Percentiles rank a stretch among this genome's conserved stretches.
Evolutionary conservation across 1,140 invertebrate genomes (phyloP).

Genomic region (Augochlora pura): DNA sequence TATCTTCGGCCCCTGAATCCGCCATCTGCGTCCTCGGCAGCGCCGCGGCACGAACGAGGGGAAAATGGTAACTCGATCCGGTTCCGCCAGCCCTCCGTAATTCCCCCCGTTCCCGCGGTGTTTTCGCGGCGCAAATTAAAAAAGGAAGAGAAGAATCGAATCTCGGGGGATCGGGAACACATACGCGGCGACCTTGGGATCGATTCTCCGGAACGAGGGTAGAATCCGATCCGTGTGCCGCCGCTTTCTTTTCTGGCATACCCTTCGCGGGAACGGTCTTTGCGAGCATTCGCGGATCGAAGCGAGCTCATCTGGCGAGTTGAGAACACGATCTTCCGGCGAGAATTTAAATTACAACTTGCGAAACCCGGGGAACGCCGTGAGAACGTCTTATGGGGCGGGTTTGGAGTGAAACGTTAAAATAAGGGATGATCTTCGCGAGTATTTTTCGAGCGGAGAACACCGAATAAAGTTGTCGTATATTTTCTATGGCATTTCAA

Average conservation of each 20-base stretch:
- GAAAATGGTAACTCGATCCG: conserved; percentile 20
- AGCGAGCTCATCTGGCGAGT: background rate
- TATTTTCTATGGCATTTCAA: too few species aligned
- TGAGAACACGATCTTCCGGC: conserved; percentile 35
- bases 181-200: conserved; percentile 18
- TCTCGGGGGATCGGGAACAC: conserved; percentile 20
- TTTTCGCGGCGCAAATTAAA: conserved; percentile 32
- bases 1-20: conserved; percentile 26
- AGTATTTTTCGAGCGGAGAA: too few species aligned
- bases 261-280: background rate
- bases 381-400: too few species aligned
- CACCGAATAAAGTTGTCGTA: too few species aligned
- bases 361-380: conserved; percentile 61
- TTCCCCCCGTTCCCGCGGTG: background rate
- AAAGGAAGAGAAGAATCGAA: conserved; percentile 19
- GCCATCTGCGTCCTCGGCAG: conserved; percentile 16
- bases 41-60: background rate
- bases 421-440: too few species aligned
- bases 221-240: conserved; percentile 34
- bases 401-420: too few species aligned
- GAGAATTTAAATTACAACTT: conserved; percentile 69
- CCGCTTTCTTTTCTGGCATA: conserved; percentile 46
- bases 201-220: conserved; percentile 19
- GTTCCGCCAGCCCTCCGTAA: background rate
- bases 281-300: conserved; percentile 1